phyloP scores from a whole-genome alignment of 2,888 invertebrate species.

The Drosophila setosimentum region DNA sequence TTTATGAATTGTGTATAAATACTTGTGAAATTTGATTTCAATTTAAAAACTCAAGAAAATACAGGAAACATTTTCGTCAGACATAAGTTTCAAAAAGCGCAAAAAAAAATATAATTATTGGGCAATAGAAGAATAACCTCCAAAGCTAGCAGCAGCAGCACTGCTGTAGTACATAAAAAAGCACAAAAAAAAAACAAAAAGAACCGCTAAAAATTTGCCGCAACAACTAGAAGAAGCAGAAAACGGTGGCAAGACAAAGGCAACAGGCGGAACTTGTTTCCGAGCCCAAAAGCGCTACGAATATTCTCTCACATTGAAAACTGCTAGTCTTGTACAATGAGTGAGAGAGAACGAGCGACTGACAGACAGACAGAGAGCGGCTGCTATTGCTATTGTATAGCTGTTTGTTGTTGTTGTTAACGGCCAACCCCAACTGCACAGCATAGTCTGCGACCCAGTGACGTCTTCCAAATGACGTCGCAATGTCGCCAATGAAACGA shows the following conservation, averaged over 20 bases:
- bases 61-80: constrained; percentile 48
- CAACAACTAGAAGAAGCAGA: constrained; percentile 24
- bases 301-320: constrained; percentile 61
- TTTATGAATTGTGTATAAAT: constrained; percentile 7
- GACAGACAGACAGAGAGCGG: constrained; percentile 8
- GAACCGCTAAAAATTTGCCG: constrained; percentile 61
- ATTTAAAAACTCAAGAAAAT: neutral
- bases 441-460: constrained; percentile 55
- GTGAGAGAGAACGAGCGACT: constrained; percentile 3
- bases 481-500: constrained; percentile 35
- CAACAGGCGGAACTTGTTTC: constrained; percentile 60
- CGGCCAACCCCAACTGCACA: constrained; percentile 36
- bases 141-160: constrained; percentile 35
- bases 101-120: constrained; percentile 48
- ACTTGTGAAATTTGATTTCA: constrained; percentile 1
- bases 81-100: constrained; percentile 22
- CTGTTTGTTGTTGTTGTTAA: constrained; percentile 36
- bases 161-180: constrained; percentile 2
- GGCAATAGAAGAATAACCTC: constrained; percentile 57
- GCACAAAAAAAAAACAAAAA: constrained; percentile 29
- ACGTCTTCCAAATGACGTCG: constrained; percentile 56
- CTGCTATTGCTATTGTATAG: constrained; percentile 36
- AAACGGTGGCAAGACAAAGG: constrained; percentile 45
- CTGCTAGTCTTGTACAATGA: constrained; percentile 44
- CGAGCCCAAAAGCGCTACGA: constrained; percentile 16